Conservation (phyloP, 35 echinoderm and acorn worm genomes). For the Lytechinus variegatus region DNA sequence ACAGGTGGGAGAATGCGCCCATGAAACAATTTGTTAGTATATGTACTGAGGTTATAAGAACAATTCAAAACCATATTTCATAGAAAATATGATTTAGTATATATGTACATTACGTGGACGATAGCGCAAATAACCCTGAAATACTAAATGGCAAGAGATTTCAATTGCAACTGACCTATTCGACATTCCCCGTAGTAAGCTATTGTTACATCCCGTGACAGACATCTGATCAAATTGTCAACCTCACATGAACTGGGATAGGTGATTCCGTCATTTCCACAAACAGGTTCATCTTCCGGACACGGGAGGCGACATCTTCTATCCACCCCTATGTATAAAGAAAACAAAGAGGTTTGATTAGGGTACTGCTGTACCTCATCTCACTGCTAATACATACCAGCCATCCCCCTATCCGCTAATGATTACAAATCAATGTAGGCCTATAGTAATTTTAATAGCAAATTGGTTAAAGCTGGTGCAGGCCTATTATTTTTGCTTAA, state of each 20-base stretch:
- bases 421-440: too few species aligned
- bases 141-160: background rate
- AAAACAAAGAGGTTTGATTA: background rate
- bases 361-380: too few species aligned
- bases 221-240: slow-evolving; percentile 53
- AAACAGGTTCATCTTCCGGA: slow-evolving; percentile 38
- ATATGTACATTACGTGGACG: background rate
- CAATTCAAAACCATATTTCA: too few species aligned
- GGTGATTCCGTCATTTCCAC: slow-evolving; percentile 49
- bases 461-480: too few species aligned
- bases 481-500: too few species aligned
- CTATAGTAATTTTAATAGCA: too few species aligned
- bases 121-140: background rate
- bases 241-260: slow-evolving; percentile 49
- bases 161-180: background rate
- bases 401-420: too few species aligned
- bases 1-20: too few species aligned
- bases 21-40: too few species aligned
- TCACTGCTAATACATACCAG: too few species aligned
- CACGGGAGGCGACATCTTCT: slow-evolving; percentile 15
- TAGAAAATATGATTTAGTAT: too few species aligned
- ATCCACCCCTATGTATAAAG: background rate
- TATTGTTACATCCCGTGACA: background rate
- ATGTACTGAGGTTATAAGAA: too few species aligned
- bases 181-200: slow-evolving; percentile 42